Evolutionary conservation across 2,888 invertebrate species (phyloP).

Genomic region (Polydrusus tereticollis): DNA sequence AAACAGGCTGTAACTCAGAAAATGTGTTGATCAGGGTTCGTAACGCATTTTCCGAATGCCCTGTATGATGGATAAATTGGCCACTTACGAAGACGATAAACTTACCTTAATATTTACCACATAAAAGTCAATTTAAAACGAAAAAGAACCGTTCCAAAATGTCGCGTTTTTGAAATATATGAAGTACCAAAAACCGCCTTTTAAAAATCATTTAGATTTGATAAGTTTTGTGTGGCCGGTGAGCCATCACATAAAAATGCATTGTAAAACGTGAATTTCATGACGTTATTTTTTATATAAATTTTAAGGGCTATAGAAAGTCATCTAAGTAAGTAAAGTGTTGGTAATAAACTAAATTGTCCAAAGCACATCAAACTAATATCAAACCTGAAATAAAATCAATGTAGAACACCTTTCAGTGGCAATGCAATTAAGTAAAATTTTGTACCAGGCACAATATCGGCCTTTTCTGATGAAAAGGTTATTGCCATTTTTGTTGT

Average conservation of each 20-base stretch:
- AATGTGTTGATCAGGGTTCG: no score
- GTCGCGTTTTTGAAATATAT: no score
- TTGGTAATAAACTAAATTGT: neutral
- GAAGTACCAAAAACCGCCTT: no score
- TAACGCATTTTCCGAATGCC: no score
- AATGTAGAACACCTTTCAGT: conserved; percentile 25
- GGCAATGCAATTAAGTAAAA: conserved; percentile 18
- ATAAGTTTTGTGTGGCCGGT: no score
- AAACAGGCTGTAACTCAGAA: no score
- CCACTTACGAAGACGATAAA: no score
- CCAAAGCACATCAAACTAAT: conserved; percentile 3
- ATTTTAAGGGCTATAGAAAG: neutral
- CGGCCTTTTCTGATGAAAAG: conserved; percentile 16
- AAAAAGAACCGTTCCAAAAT: no score
- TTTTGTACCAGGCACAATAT: conserved; percentile 29
- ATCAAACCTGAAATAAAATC: conserved; percentile 14
- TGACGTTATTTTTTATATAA: neutral
- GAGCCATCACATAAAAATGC: neutral
- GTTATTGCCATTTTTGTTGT: conserved; percentile 13
- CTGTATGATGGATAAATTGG: no score
- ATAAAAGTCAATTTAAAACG: no score
- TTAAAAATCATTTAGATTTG: no score
- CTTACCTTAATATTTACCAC: no score
- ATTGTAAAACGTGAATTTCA: neutral
- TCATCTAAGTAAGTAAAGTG: neutral